Percentiles rank a stretch among this genome's conserved stretches.
These are phyloP conservation scores for Trichonephila clavipes DNA, from an alignment of 1,140 invertebrate genomes.

Conservation along the genomic window DNA sequence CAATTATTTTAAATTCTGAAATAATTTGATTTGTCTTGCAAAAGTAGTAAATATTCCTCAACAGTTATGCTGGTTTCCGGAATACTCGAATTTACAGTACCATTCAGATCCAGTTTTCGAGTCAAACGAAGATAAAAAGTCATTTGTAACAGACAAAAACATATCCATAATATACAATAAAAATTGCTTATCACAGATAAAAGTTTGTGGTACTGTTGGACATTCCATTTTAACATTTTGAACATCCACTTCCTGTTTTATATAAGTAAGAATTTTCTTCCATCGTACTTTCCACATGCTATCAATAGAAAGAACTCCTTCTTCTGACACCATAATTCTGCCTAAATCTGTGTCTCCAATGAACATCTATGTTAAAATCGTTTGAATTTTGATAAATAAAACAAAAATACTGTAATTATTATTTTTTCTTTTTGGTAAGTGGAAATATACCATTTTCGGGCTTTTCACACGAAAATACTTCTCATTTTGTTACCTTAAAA, in stretches of 20 bases:
- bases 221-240: neutral
- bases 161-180: conserved; percentile 1
- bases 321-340: neutral
- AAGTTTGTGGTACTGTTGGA: neutral
- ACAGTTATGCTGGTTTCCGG: no score
- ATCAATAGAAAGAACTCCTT: neutral
- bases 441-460: no score
- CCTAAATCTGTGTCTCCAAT: neutral
- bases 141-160: neutral
- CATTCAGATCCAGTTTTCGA: no score
- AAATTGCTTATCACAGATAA: neutral
- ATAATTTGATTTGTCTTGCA: no score
- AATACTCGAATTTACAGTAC: no score
- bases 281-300: neutral
- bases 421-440: no score
- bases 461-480: no score
- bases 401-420: no score
- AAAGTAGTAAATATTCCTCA: no score
- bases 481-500: no score
- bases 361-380: neutral
- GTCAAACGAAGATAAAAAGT: no score
- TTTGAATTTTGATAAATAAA: neutral
- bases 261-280: neutral
- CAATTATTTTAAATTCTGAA: no score
- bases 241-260: neutral